Percentiles rank a stretch among this genome's conserved stretches.
phyloP scores from a whole-genome alignment of 2,888 invertebrate genomes.

The Ashinkailepas kermadecensis region DNA sequence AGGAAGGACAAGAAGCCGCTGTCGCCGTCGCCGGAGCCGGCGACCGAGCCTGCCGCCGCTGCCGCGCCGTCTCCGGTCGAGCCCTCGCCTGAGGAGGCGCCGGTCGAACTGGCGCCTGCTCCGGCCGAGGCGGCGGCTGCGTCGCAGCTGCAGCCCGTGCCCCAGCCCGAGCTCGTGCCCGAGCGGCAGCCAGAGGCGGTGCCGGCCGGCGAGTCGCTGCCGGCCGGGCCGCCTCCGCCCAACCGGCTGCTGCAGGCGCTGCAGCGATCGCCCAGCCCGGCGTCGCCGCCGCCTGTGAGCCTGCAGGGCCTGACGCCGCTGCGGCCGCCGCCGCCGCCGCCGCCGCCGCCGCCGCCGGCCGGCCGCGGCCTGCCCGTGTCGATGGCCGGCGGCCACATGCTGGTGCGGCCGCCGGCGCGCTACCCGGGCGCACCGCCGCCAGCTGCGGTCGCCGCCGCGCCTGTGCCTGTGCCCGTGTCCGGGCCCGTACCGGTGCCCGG shows the following conservation, averaged over 20 bases:
- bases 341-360: neutral
- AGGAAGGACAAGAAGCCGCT: neutral
- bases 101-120: neutral
- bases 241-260: neutral
- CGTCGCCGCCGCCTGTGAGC: neutral
- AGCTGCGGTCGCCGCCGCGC: constrained; percentile 4
- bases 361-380: constrained; percentile 3
- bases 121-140: neutral
- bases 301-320: neutral
- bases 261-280: neutral
- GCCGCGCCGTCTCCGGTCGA: neutral
- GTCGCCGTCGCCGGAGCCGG: neutral
- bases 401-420: constrained; percentile 21
- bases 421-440: constrained; percentile 8
- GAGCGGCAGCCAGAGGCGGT: neutral
- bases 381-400: constrained; percentile 14
- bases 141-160: neutral
- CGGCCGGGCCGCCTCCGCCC: neutral
- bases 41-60: neutral
- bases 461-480: neutral
- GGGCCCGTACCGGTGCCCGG: constrained; percentile 31
- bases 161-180: neutral
- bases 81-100: neutral
- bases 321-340: neutral
- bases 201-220: neutral